These are phyloP conservation scores for Cerastoderma edule DNA, from an alignment of 2,888 invertebrate species.

Conservation along the genomic window DNA sequence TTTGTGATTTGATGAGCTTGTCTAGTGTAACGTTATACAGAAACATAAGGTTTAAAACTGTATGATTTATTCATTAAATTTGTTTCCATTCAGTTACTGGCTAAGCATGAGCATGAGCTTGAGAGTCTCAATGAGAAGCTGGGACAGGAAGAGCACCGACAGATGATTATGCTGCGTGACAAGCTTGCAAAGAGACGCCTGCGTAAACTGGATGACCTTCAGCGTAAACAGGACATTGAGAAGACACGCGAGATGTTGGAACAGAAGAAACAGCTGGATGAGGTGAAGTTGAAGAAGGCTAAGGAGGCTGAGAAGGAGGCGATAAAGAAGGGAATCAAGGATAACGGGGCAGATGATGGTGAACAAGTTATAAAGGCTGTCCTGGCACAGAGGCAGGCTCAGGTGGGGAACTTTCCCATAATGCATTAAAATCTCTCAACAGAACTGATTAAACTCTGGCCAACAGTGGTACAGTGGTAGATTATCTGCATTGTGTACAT, in stretches of 20 bases:
- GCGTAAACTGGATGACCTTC: slow-evolving; percentile 76
- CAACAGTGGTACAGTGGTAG: too few species aligned
- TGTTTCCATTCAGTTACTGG: slow-evolving; percentile 73
- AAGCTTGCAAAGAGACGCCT: slow-evolving; percentile 72
- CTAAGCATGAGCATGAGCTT: slow-evolving; percentile 78
- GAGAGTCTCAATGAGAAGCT: slow-evolving; percentile 74
- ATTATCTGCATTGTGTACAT: too few species aligned
- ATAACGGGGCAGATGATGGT: slow-evolving; percentile 81
- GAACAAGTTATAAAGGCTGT: slow-evolving; percentile 81
- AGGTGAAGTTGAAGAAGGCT: slow-evolving; percentile 76
- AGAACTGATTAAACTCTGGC: too few species aligned
- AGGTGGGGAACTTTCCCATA: too few species aligned
- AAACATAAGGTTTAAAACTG: neutral
- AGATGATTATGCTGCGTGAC: slow-evolving; percentile 73
- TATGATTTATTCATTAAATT: neutral
- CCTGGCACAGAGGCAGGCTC: slow-evolving; percentile 79
- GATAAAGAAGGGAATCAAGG: slow-evolving; percentile 79
- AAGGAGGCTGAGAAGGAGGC: slow-evolving; percentile 78
- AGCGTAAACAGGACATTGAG: slow-evolving; percentile 79
- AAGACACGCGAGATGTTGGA: slow-evolving; percentile 79
- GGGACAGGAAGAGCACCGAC: slow-evolving; percentile 74
- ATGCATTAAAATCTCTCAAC: too few species aligned
- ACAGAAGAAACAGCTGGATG: slow-evolving; percentile 80
- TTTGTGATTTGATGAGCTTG: too few species aligned
- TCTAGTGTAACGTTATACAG: too few species aligned